These are phyloP conservation scores for Lasioglossum albipes DNA, from an alignment of 1,140 invertebrate genomes.

Conservation along the genomic window DNA sequence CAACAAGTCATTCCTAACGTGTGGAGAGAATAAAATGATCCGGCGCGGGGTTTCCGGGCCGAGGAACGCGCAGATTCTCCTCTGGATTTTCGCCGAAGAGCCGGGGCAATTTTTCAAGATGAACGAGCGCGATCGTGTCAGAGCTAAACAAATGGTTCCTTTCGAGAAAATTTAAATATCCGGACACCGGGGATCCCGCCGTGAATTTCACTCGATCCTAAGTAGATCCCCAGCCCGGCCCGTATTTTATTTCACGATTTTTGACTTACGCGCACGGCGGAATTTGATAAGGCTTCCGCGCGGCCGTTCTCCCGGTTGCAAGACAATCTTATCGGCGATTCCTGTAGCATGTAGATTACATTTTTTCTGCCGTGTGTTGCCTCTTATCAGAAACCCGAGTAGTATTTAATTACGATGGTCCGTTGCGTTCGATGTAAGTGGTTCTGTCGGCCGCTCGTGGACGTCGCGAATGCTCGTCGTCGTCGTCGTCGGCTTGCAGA, in stretches of 20 bases:
- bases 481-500: not conserved
- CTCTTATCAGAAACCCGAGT: constrained; percentile 11
- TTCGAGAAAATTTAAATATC: constrained; percentile 10
- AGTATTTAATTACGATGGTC: constrained; percentile 12
- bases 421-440: not conserved
- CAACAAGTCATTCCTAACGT: not conserved
- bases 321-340: constrained; percentile 36
- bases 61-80: not conserved
- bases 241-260: not conserved
- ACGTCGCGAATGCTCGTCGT: not conserved
- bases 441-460: not conserved
- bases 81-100: not conserved
- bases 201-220: not conserved
- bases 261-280: not conserved
- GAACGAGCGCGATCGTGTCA: constrained; percentile 1
- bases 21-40: not conserved
- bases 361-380: constrained; percentile 12
- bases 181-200: too few relatives aligned
- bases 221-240: not conserved
- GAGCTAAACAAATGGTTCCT: not conserved
- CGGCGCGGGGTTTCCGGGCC: too few relatives aligned
- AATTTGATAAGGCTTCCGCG: constrained; percentile 14
- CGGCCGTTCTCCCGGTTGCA: not conserved
- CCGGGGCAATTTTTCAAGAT: not conserved
- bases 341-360: not conserved